A percentile compares a stretch with the other conserved stretches of the same genome.
These are phyloP conservation scores for Anser cygnoides DNA, from an alignment of 2,113 vertebrate species.

Conservation along the genomic window DNA sequence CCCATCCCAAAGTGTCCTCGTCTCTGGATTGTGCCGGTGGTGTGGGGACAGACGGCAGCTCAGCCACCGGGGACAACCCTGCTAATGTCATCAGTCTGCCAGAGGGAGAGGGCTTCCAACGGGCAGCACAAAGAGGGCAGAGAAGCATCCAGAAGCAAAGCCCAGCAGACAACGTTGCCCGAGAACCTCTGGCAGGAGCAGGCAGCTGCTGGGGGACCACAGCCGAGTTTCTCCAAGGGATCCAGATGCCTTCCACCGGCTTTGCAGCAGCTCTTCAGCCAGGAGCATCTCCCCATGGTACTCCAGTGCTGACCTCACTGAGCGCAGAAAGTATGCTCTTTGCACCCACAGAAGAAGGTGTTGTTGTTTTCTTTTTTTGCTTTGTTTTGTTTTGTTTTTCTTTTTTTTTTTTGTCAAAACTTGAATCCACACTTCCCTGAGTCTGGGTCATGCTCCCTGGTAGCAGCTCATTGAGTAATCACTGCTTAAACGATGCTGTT, in stretches of 20 bases:
- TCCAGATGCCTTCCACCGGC: background rate
- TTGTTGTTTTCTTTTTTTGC: background rate
- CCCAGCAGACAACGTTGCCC: background rate
- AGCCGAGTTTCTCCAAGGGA: constrained; percentile 18
- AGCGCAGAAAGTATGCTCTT: background rate
- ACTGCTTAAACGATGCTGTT: background rate
- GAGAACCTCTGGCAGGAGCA: background rate
- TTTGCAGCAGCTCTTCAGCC: background rate
- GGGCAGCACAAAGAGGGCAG: constrained; percentile 7
- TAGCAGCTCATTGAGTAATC: background rate
- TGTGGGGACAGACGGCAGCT: constrained; percentile 42
- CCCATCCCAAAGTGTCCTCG: background rate
- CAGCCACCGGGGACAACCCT: background rate
- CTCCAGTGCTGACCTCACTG: background rate
- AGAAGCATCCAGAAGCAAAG: background rate
- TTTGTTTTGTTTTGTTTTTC: too few relatives aligned
- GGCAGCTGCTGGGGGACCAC: background rate
- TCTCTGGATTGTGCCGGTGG: background rate
- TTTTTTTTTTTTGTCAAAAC: background rate
- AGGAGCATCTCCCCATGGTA: background rate
- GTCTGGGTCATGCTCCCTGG: accelerated
- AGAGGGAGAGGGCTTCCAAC: constrained; percentile 7
- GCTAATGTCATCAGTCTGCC: background rate
- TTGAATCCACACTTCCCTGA: background rate
- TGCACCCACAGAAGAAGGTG: background rate